Conservation (phyloP, 2,888 invertebrate genomes). For the Achlya flavicornis region DNA sequence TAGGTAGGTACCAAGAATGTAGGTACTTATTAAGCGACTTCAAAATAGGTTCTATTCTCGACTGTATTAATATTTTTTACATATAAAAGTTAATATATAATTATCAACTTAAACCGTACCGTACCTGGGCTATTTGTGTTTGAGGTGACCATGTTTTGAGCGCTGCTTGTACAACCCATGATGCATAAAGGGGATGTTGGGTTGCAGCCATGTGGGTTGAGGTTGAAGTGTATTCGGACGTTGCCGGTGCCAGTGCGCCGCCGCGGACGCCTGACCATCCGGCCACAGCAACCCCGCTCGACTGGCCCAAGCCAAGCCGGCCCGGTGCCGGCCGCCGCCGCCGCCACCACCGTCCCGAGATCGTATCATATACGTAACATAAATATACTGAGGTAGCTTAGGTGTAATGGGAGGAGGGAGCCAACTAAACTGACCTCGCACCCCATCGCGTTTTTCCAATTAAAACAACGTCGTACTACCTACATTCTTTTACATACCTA, state of each 20-base stretch:
- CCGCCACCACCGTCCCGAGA: constrained; percentile 44
- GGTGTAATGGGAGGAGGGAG: constrained; percentile 78
- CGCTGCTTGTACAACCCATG: constrained; percentile 81
- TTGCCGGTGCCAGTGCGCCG: constrained; percentile 34
- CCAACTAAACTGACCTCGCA: constrained; percentile 81
- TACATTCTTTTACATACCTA: constrained; percentile 58
- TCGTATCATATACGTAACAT: constrained; percentile 62
- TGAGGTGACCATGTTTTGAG: constrained; percentile 59
- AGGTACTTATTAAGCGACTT: no score
- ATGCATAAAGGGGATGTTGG: constrained; percentile 38
- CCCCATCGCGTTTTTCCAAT: constrained; percentile 83
- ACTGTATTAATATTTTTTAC: no score
- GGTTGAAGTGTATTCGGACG: constrained; percentile 22
- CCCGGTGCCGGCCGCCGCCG: constrained; percentile 19
- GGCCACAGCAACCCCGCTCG: constrained; percentile 59
- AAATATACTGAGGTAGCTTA: constrained; percentile 34
- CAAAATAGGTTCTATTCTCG: no score
- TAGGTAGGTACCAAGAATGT: no score
- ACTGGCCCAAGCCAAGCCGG: constrained; percentile 50
- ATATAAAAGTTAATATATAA: no score
- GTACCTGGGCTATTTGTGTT: constrained; percentile 62
- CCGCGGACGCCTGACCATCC: constrained; percentile 51
- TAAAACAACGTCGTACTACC: constrained; percentile 63
- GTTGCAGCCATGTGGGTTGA: constrained; percentile 37
- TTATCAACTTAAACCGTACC: neutral